These are phyloP conservation scores for Scrobipalpa costella DNA, from an alignment of 2,888 invertebrate genomes.

Conservation along the genomic window DNA sequence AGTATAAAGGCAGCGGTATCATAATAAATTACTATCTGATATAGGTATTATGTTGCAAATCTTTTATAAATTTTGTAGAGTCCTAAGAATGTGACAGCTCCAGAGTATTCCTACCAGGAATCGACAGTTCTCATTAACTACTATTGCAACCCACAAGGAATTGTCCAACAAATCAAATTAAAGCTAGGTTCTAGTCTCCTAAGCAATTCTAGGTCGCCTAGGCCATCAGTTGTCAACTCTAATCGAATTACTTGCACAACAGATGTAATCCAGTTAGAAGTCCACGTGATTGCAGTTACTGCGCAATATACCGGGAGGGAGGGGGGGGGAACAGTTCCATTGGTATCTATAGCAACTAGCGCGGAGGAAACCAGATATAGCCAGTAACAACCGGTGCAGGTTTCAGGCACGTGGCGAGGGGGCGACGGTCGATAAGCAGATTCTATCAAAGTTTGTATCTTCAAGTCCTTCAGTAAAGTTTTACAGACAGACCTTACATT, in stretches of 20 bases:
- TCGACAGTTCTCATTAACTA: too few relatives aligned
- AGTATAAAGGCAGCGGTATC: too few relatives aligned
- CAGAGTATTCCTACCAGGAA: too few relatives aligned
- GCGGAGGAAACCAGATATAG: neutral
- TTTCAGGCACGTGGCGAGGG: too few relatives aligned
- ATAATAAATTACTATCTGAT: too few relatives aligned
- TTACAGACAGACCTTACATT: too few relatives aligned
- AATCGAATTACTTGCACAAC: neutral
- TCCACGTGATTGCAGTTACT: slow-evolving; percentile 6
- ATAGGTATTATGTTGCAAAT: too few relatives aligned
- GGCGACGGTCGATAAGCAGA: too few relatives aligned
- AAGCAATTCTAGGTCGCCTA: neutral
- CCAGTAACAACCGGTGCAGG: neutral
- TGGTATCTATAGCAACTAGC: neutral
- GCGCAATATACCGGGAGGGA: slow-evolving; percentile 8
- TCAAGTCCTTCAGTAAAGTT: too few relatives aligned
- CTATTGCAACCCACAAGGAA: neutral
- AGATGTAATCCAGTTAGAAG: neutral
- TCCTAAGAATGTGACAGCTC: too few relatives aligned
- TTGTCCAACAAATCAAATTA: neutral
- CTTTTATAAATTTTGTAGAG: too few relatives aligned
- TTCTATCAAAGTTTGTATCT: too few relatives aligned
- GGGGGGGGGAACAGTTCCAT: neutral
- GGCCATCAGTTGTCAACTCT: neutral
- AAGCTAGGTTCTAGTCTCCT: neutral